Percentiles rank a stretch among this genome's conserved stretches.
phyloP scores from a whole-genome alignment of 1,140 invertebrate species.

The Ylistrum balloti region DNA sequence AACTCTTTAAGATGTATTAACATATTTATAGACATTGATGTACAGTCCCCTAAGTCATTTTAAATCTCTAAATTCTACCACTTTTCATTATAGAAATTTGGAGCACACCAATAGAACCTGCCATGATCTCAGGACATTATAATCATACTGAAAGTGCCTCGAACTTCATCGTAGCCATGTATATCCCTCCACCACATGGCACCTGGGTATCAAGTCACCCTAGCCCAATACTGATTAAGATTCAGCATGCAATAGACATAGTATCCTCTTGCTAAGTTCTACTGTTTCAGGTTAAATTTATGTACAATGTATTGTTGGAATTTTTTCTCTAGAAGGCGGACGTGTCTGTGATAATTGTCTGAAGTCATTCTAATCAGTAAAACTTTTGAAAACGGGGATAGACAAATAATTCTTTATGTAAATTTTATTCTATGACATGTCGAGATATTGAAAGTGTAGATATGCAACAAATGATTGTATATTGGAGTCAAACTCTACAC shows the following conservation, averaged over 20 bases:
- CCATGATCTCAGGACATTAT: neutral
- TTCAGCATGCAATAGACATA: neutral
- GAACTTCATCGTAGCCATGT: neutral
- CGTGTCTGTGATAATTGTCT: too few species aligned
- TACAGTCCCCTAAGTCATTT: neutral
- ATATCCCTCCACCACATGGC: neutral
- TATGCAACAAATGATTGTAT: too few species aligned
- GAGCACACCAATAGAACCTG: neutral
- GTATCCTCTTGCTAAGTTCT: neutral
- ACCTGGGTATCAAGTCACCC: neutral
- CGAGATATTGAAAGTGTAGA: too few species aligned
- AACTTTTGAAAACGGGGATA: too few species aligned
- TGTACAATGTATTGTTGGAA: too few species aligned
- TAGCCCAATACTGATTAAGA: neutral
- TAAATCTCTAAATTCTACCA: neutral
- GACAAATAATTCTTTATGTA: too few species aligned
- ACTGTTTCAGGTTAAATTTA: too few species aligned
- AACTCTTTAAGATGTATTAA: neutral
- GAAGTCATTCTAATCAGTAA: too few species aligned
- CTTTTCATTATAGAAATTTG: neutral
- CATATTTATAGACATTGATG: slow-evolving; percentile 8
- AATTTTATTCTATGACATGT: too few species aligned
- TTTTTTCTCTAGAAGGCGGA: too few species aligned
- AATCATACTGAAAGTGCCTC: neutral
- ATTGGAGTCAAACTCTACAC: neutral